phyloP scores from a whole-genome alignment of 2,888 invertebrate species.

The Pseudoips prasinana region DNA sequence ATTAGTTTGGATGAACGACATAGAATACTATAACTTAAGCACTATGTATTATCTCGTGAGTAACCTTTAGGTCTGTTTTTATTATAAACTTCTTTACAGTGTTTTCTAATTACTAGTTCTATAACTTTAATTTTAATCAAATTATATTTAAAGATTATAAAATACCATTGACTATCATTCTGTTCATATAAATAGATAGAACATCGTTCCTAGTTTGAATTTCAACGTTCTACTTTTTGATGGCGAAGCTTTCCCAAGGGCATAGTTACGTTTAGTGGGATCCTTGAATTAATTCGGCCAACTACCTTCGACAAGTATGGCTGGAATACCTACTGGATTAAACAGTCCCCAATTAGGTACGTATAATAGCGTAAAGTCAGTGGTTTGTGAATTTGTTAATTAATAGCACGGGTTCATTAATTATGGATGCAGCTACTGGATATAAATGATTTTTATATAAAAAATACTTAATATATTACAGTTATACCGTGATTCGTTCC shows the following conservation, averaged over 20 bases:
- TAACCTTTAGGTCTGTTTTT: no score
- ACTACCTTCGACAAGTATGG: constrained; percentile 22
- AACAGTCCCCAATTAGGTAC: constrained; percentile 13
- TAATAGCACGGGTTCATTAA: constrained; percentile 5
- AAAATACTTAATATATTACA: no score
- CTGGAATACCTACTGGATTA: constrained; percentile 12
- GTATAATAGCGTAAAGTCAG: constrained; percentile 13
- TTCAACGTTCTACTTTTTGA: constrained; percentile 18
- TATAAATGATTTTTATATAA: no score
- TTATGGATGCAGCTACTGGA: constrained; percentile 1
- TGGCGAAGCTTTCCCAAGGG: constrained; percentile 12
- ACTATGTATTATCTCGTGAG: no score
- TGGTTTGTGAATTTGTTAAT: constrained; percentile 11
- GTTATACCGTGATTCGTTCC: no score
- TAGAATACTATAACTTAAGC: no score
- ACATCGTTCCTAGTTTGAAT: constrained; percentile 9
- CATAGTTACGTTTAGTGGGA: constrained; percentile 9
- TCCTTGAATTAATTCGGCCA: constrained; percentile 29
- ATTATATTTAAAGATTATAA: no score
- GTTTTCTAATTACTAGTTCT: no score
- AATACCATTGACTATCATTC: not conserved
- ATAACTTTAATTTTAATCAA: no score
- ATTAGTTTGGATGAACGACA: no score
- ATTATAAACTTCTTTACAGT: no score
- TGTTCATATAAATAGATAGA: constrained; percentile 7